These are phyloP conservation scores for Drymodes brunneopygia DNA, from an alignment of 2,113 vertebrate species.

Conservation along the genomic window DNA sequence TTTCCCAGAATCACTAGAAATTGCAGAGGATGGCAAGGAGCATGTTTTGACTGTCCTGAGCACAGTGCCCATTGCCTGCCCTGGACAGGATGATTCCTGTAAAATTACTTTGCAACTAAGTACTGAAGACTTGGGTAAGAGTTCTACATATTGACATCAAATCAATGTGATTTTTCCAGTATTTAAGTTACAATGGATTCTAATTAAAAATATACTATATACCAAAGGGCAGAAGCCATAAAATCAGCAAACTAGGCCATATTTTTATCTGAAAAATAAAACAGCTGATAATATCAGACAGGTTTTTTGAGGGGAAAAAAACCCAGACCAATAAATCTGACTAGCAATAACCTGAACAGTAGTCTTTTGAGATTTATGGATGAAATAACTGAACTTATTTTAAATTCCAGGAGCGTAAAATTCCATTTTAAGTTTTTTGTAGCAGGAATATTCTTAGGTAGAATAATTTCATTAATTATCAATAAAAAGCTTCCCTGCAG, in stretches of 20 bases:
- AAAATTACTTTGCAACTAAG: conserved; percentile 74
- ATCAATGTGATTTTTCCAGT: background rate
- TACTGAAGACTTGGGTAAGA: conserved; percentile 71
- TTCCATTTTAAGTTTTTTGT: background rate
- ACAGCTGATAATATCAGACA: background rate
- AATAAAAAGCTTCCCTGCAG: background rate
- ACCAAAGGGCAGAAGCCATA: background rate
- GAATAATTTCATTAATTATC: conserved; percentile 46
- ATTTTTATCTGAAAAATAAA: background rate
- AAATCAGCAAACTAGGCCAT: background rate
- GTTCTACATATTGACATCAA: background rate
- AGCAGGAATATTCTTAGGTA: background rate
- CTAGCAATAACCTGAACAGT: background rate
- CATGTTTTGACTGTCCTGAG: conserved; percentile 75
- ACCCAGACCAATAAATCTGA: background rate
- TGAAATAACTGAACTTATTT: background rate
- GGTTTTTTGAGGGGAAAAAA: background rate
- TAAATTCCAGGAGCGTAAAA: background rate
- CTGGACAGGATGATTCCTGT: conserved; percentile 52
- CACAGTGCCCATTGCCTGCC: conserved; percentile 69
- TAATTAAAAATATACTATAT: background rate
- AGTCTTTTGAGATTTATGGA: background rate
- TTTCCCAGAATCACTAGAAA: conserved; percentile 73
- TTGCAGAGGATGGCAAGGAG: conserved; percentile 76
- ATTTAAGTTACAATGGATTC: background rate